phyloP scores from a whole-genome alignment of 2,797 vertebrate species.

The Phyllotis vaccarum region DNA sequence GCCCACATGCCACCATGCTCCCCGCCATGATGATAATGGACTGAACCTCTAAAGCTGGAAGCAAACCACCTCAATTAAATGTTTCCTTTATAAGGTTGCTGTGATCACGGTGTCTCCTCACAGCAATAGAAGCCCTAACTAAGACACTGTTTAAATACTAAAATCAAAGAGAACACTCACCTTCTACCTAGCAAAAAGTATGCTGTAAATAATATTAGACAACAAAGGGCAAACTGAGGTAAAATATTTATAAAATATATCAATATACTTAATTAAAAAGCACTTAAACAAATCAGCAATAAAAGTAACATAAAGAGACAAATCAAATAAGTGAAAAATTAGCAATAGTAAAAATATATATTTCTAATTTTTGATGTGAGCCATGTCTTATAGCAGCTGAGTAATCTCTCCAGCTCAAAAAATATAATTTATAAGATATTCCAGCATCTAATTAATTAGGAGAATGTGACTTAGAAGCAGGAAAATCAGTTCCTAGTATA shows the following conservation, averaged over 20 bases:
- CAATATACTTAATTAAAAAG: neutral
- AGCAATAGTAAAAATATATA: neutral
- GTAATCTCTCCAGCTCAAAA: neutral
- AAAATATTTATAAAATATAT: slow-evolving; percentile 26
- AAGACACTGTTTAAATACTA: neutral
- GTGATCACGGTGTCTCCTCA: neutral
- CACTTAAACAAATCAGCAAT: neutral
- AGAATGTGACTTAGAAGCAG: slow-evolving; percentile 10
- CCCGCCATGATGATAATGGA: neutral
- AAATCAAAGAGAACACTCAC: neutral
- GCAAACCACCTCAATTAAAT: neutral
- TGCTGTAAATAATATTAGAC: slow-evolving; percentile 13
- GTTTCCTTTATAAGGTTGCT: neutral
- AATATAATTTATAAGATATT: neutral
- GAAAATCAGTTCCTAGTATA: neutral
- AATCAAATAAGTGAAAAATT: slow-evolving; percentile 25
- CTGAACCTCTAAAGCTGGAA: neutral
- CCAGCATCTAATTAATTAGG: neutral
- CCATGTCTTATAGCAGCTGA: too few relatives aligned
- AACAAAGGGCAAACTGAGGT: neutral
- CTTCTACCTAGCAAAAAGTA: neutral
- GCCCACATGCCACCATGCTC: neutral
- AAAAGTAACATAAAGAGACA: slow-evolving; percentile 3
- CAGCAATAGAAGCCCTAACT: neutral
- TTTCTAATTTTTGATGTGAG: neutral